A percentile compares a stretch with the other conserved stretches of the same genome.
These are phyloP conservation scores for Tinea trinotella DNA, from an alignment of 2,888 invertebrate species.

Conservation along the genomic window DNA sequence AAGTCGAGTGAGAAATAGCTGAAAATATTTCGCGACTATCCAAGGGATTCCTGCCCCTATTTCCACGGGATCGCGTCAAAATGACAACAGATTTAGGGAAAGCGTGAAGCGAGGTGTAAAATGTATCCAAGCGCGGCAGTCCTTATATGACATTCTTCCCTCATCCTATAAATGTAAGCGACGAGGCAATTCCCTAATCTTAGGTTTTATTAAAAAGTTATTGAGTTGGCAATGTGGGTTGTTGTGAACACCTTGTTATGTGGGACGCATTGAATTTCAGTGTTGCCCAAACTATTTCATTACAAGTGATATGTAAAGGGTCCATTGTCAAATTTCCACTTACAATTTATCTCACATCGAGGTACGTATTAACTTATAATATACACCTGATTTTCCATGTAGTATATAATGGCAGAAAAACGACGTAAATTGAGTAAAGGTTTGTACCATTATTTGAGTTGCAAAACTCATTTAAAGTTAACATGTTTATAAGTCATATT, in stretches of 20 bases:
- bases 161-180: constrained; percentile 53
- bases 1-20: constrained; percentile 61
- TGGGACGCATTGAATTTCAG: not conserved
- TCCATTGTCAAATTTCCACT: not conserved
- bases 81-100: constrained; percentile 71
- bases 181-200: constrained; percentile 55
- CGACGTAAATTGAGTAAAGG: not conserved
- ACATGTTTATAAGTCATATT: constrained; percentile 6
- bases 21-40: constrained; percentile 61
- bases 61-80: constrained; percentile 61
- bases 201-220: constrained; percentile 63
- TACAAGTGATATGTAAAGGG: not conserved
- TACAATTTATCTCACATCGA: not conserved
- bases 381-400: too few relatives aligned
- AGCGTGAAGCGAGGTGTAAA: constrained; percentile 68
- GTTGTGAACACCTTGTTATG: not conserved
- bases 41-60: constrained; percentile 59
- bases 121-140: constrained; percentile 61
- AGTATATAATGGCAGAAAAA: too few relatives aligned
- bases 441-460: not conserved
- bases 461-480: constrained; percentile 7
- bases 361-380: too few relatives aligned
- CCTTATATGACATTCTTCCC: constrained; percentile 68
- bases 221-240: constrained; percentile 30
- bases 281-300: constrained; percentile 2